A percentile compares a stretch with the other conserved stretches of the same genome.
These are phyloP conservation scores for Lithophane semibrunnea DNA, from an alignment of 2,888 invertebrate genomes.

Conservation along the genomic window DNA sequence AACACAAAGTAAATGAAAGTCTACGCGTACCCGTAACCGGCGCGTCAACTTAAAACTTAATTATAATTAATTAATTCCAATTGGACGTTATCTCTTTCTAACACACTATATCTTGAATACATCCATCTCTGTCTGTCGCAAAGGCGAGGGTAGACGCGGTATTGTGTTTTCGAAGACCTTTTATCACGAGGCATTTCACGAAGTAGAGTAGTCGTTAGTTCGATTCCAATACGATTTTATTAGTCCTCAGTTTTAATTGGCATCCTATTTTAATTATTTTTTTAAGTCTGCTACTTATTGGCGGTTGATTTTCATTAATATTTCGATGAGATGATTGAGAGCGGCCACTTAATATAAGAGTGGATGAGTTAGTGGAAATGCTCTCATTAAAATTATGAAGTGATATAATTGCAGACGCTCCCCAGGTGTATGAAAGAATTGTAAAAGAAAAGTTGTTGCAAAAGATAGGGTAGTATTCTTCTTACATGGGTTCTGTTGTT, in stretches of 20 bases:
- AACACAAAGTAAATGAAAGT: constrained; percentile 84
- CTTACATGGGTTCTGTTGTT: not conserved
- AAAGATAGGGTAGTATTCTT: not conserved
- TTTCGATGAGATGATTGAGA: constrained; percentile 60
- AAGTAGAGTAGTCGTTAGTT: constrained; percentile 86
- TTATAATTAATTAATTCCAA: constrained; percentile 96
- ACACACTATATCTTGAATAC: constrained; percentile 86
- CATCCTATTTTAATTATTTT: constrained; percentile 78
- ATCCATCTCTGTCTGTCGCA: constrained; percentile 79
- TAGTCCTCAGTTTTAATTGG: constrained; percentile 88
- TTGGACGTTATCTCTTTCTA: constrained; percentile 88
- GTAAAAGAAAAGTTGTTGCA: constrained; percentile 4
- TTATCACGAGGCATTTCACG: constrained; percentile 88
- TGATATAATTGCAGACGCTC: constrained; percentile 16
- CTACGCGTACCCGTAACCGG: constrained; percentile 89
- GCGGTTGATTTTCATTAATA: constrained; percentile 65
- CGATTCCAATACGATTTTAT: constrained; percentile 88
- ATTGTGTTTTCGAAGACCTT: constrained; percentile 90
- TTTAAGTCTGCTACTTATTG: constrained; percentile 66
- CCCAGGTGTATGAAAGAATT: not conserved
- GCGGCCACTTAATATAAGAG: constrained; percentile 35
- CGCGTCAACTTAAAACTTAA: constrained; percentile 95
- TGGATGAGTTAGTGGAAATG: constrained; percentile 49
- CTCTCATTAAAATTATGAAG: constrained; percentile 42
- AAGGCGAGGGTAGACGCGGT: constrained; percentile 85